Base-by-base conservation (phyloP, 2,888 invertebrate genomes). In the Perizoma flavofasciatum region DNA sequence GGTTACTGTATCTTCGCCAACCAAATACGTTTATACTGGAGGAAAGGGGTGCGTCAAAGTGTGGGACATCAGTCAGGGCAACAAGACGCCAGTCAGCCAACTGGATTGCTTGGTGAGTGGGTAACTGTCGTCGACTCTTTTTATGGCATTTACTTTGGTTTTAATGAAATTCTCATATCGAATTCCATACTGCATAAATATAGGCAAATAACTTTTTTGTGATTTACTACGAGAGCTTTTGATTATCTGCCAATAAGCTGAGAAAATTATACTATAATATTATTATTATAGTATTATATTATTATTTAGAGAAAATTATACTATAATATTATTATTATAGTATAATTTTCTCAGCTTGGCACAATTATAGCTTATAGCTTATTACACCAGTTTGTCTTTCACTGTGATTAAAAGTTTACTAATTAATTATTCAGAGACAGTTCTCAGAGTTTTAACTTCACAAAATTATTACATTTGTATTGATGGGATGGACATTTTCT, bases 1-100 rank as follows among this genome's bases (percentile, higher is more conserved):
- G 41, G 99, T 99, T 51, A 98, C 98, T 61, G 98, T 99, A 77
- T 97, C 97, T 65, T 97, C 97, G 87, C 97, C 97, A 61, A 97
- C 97, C 53, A 97, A 97, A 83, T 96, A 97, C 88, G 97, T 98
- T 52, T 98, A 98, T 93, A 98, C 98, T 4, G 98, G 98, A 49
- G 98, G 98, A 73, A 98, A 98, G 90, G 98, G 98, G 65, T 97
- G 98, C 90, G 98, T 99, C 72, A 99, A 99, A 90, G 98, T 98
- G 62, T 98, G 98, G 98, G 98, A 98, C 90, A 98, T 98, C 86
- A 96, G 96, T 87, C 97, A 97, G 82, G 96, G 97, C 35, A 96
- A 95, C 65, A 97, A 97, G 84, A 96, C 95, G 75, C 97, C 98
- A 54, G 96, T 98, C 66, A 97, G 97, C 65, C 97, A 98, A 83